These are phyloP conservation scores for Drosophila lacteicornis DNA, from an alignment of 1,140 invertebrate genomes.

Conservation along the genomic window DNA sequence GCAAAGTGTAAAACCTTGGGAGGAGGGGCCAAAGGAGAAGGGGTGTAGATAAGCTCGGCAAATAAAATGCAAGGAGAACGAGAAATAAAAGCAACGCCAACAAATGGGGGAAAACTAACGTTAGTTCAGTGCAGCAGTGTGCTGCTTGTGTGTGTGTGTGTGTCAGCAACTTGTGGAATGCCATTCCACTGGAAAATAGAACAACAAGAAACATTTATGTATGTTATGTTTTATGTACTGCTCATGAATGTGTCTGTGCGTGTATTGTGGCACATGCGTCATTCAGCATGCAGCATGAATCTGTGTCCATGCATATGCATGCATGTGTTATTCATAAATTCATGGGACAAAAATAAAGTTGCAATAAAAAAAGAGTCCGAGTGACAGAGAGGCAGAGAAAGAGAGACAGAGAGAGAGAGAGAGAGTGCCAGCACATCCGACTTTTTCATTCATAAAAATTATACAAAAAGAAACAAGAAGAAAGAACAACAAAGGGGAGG, in stretches of 20 bases:
- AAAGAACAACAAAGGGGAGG: conserved; percentile 23
- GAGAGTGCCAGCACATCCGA: conserved; percentile 55
- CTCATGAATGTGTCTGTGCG: neutral
- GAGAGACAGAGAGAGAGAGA: neutral
- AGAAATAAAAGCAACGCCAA: conserved; percentile 9
- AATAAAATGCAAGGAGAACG: conserved; percentile 32
- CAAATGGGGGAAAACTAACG: conserved; percentile 21
- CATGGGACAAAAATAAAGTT: conserved; percentile 39
- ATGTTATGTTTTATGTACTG: conserved; percentile 10
- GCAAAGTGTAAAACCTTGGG: neutral
- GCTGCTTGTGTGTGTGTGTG: neutral
- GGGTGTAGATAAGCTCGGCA: conserved; percentile 43
- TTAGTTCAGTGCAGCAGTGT: conserved; percentile 4
- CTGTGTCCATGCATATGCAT: conserved; percentile 13
- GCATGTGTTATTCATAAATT: conserved; percentile 14
- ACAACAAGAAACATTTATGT: conserved; percentile 23
- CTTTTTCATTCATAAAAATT: conserved; percentile 79
- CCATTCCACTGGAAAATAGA: conserved; percentile 55
- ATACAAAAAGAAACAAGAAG: conserved; percentile 48
- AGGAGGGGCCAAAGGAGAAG: neutral
- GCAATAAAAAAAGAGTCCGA: conserved; percentile 32
- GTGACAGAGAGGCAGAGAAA: neutral
- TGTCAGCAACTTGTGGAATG: conserved; percentile 75
- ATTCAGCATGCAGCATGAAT: conserved; percentile 6
- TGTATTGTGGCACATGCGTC: conserved; percentile 29